Conservation (phyloP, 1,140 invertebrate genomes). For the Drosophila takahashii region DNA sequence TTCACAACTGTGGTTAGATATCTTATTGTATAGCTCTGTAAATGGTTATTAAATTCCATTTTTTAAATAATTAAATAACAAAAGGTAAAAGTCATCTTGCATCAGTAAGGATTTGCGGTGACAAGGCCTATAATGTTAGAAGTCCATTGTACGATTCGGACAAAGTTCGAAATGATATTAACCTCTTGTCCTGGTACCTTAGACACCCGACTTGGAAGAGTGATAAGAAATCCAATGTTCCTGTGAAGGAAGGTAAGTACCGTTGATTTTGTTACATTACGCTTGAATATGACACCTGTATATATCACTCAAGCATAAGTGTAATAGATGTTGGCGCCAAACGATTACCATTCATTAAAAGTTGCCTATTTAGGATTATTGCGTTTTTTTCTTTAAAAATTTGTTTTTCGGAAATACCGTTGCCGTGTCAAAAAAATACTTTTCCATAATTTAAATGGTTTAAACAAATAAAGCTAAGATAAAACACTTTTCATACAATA, state of each 20-base stretch:
- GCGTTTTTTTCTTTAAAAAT: neutral
- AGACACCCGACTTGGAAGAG: constrained; percentile 87
- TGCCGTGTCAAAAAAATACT: neutral
- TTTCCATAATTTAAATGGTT: neutral
- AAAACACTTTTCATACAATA: constrained; percentile 19
- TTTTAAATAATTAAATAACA: constrained; percentile 75
- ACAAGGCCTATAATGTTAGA: constrained; percentile 90
- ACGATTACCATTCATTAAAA: constrained; percentile 27
- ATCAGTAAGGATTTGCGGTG: constrained; percentile 91
- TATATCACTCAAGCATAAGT: constrained; percentile 52
- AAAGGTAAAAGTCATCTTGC: constrained; percentile 90
- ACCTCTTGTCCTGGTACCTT: constrained; percentile 90
- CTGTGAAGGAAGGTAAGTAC: constrained; percentile 78
- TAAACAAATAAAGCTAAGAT: neutral
- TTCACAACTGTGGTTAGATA: constrained; percentile 44
- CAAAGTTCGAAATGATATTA: constrained; percentile 88
- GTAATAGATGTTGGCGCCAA: constrained; percentile 44
- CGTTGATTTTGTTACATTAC: constrained; percentile 19
- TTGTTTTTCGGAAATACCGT: neutral
- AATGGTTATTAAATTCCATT: constrained; percentile 84
- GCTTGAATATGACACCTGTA: constrained; percentile 58
- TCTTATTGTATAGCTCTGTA: constrained; percentile 47
- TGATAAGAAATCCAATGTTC: constrained; percentile 59
- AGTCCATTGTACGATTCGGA: constrained; percentile 85
- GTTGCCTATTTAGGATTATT: constrained; percentile 12